phyloP scores from a whole-genome alignment of 2,888 invertebrate genomes.

The Monochamus alternatus region DNA sequence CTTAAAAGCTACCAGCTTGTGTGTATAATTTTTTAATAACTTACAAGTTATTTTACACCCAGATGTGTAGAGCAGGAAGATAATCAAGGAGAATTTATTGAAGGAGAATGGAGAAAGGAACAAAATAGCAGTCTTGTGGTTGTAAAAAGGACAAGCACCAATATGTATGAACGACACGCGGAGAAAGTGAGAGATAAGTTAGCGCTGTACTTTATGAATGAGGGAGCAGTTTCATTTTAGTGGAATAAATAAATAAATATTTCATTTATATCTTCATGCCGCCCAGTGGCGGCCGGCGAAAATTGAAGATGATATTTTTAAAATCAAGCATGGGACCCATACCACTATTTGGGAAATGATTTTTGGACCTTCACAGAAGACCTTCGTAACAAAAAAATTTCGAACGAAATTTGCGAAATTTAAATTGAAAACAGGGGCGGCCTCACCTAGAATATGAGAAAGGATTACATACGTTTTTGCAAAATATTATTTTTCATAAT shows the following conservation, averaged over 20 bases:
- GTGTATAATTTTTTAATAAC: slow-evolving; percentile 38
- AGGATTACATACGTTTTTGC: no score
- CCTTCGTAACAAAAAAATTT: no score
- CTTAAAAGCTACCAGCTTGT: slow-evolving; percentile 42
- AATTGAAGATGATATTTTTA: no score
- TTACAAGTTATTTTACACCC: slow-evolving; percentile 26
- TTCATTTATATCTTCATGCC: no score
- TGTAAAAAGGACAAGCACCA: slow-evolving; percentile 31
- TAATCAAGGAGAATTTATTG: slow-evolving; percentile 34
- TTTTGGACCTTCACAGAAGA: slow-evolving; percentile 43
- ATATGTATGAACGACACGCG: slow-evolving; percentile 38
- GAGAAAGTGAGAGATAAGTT: slow-evolving; percentile 34
- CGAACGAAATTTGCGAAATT: no score
- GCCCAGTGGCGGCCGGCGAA: no score
- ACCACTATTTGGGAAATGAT: no score
- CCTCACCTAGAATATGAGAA: no score
- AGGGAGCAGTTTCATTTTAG: slow-evolving; percentile 42
- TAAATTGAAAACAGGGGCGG: no score
- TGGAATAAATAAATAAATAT: slow-evolving; percentile 40
- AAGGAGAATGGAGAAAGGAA: slow-evolving; percentile 40
- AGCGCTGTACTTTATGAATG: slow-evolving; percentile 29
- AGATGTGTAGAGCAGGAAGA: slow-evolving; percentile 33
- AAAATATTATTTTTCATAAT: no score
- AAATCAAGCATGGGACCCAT: no score
- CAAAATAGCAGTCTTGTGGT: slow-evolving; percentile 17